These are phyloP conservation scores for Caenorhabditis panamensis DNA, from an alignment of 2,888 invertebrate genomes.

Conservation along the genomic window DNA sequence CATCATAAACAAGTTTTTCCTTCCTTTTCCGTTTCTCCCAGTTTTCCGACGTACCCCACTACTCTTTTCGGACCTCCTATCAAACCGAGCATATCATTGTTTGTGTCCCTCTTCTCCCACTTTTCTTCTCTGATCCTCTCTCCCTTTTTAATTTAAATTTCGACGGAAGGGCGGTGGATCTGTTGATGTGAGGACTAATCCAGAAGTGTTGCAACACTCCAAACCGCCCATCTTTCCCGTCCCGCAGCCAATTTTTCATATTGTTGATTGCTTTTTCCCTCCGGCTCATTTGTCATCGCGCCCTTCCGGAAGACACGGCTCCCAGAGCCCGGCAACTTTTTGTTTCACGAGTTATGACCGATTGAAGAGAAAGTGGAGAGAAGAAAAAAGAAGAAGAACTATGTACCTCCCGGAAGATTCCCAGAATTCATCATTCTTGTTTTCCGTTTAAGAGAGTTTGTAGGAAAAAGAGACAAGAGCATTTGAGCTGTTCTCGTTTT, in stretches of 20 bases:
- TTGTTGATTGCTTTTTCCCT: slow-evolving; percentile 46
- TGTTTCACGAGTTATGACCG: slow-evolving; percentile 16
- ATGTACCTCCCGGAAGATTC: neutral
- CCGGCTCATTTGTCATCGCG: slow-evolving; percentile 38
- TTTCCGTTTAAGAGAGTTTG: neutral
- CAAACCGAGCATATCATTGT: slow-evolving; percentile 10
- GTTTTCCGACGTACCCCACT: no score
- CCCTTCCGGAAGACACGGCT: slow-evolving; percentile 10
- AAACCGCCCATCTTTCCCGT: slow-evolving; percentile 13
- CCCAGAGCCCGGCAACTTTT: slow-evolving; percentile 15
- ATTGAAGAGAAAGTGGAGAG: slow-evolving; percentile 1
- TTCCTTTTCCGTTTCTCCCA: neutral
- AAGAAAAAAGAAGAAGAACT: neutral
- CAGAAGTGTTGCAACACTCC: slow-evolving; percentile 13
- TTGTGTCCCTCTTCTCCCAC: slow-evolving; percentile 15
- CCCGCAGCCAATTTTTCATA: slow-evolving; percentile 49
- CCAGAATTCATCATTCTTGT: slow-evolving; percentile 19
- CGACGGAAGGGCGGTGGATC: neutral
- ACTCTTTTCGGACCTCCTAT: neutral
- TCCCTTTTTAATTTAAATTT: slow-evolving; percentile 36
- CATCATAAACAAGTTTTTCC: neutral
- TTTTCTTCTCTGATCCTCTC: slow-evolving; percentile 5
- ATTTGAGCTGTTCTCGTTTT: no score
- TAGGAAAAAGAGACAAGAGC: neutral
- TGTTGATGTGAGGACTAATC: slow-evolving; percentile 20